Conservation (phyloP, 2,888 invertebrate species). For the Stenodera caucasica region DNA sequence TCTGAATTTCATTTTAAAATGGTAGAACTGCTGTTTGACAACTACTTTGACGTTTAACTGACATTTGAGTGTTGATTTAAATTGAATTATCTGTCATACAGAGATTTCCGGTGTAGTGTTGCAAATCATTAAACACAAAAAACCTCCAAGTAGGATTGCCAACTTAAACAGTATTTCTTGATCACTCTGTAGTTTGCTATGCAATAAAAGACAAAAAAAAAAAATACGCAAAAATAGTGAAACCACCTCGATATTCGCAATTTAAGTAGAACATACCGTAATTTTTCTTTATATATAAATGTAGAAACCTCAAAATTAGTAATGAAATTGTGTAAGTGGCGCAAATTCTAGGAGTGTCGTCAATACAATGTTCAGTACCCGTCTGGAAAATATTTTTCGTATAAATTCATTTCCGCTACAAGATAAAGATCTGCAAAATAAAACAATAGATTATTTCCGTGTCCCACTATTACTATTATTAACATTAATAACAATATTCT, state of each 20-base stretch:
- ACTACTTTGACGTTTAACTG: no score
- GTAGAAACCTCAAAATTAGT: slow-evolving; percentile 1
- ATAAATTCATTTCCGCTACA: not conserved
- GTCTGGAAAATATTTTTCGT: not conserved
- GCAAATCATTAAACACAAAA: no score
- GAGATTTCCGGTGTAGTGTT: no score
- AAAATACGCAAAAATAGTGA: not conserved
- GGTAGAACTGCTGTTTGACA: no score
- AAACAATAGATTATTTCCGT: not conserved
- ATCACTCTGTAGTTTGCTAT: no score
- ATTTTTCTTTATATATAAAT: not conserved
- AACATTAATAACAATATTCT: not conserved
- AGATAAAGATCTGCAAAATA: not conserved
- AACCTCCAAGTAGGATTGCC: no score
- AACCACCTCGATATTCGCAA: not conserved
- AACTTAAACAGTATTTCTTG: no score
- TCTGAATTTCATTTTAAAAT: no score
- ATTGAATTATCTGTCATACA: no score
- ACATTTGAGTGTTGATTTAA: no score
- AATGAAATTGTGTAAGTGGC: slow-evolving; percentile 7
- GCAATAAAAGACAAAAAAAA: no score
- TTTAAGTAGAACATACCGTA: not conserved
- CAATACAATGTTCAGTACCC: not conserved
- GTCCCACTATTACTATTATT: slow-evolving; percentile 1
- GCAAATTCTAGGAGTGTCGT: not conserved